Evolutionary conservation across 2,113 vertebrate species (phyloP).

Genomic region (Phaethon lepturus): DNA sequence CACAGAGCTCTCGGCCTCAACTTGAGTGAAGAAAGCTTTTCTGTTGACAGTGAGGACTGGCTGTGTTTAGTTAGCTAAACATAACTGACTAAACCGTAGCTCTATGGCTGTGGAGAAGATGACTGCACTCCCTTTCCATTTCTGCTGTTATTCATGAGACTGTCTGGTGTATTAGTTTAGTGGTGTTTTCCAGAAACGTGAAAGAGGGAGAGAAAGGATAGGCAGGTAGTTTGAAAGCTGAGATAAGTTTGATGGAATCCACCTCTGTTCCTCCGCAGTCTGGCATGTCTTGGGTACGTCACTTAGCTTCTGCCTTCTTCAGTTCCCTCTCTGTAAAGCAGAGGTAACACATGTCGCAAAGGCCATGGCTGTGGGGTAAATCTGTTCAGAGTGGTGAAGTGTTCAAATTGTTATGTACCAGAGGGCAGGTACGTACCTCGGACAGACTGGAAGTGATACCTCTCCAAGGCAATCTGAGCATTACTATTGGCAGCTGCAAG

Average conservation of each 20-base stretch:
- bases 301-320: not conserved
- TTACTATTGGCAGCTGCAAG: not conserved
- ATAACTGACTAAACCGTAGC: not conserved
- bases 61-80: not conserved
- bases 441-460: not conserved
- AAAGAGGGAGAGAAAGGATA: not conserved
- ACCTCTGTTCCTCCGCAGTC: not conserved
- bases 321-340: not conserved
- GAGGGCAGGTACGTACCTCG: fast-evolving
- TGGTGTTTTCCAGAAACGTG: not conserved
- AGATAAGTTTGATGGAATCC: not conserved
- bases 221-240: not conserved
- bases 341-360: not conserved
- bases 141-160: not conserved
- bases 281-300: not conserved
- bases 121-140: not conserved
- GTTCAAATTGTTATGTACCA: not conserved
- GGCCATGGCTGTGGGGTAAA: not conserved
- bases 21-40: not conserved
- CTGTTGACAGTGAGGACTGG: not conserved
- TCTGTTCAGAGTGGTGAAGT: not conserved
- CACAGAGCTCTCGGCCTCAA: not conserved
- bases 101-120: not conserved
- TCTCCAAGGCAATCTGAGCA: not conserved
- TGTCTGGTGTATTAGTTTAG: not conserved